These are phyloP conservation scores for Urosaurus nigricauda DNA, from an alignment of 2,797 vertebrate genomes.

Conservation along the genomic window DNA sequence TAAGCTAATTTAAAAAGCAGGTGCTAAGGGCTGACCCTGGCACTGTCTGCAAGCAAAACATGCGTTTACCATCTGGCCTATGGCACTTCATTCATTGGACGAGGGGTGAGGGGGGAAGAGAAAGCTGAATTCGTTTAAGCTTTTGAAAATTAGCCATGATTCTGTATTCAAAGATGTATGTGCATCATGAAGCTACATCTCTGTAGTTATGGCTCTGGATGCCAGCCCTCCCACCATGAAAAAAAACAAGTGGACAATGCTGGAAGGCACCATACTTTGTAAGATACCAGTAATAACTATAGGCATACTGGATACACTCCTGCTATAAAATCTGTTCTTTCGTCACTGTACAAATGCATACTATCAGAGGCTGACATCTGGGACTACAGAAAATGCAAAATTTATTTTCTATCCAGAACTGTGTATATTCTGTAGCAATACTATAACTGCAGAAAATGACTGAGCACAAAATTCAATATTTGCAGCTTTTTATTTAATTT, in stretches of 20 bases:
- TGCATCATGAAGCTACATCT: too few relatives aligned
- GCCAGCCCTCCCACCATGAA: too few relatives aligned
- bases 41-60: not conserved
- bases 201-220: too few relatives aligned
- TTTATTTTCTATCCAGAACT: not conserved
- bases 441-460: not conserved
- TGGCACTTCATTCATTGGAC: not conserved
- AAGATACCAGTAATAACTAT: not conserved
- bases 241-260: not conserved
- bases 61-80: not conserved
- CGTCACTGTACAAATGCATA: constrained; percentile 41
- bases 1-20: not conserved
- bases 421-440: not conserved
- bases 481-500: constrained; percentile 1
- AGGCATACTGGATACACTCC: not conserved
- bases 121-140: not conserved
- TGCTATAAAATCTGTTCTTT: constrained; percentile 8
- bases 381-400: not conserved
- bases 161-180: too few relatives aligned
- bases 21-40: not conserved
- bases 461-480: not conserved
- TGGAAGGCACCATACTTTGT: not conserved
- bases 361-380: not conserved
- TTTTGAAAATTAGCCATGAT: too few relatives aligned
- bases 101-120: not conserved